Percentiles rank a stretch among this genome's conserved stretches.
Evolutionary conservation across 2,113 vertebrate genomes (phyloP).

Genomic region (Oreocharis arfaki): DNA sequence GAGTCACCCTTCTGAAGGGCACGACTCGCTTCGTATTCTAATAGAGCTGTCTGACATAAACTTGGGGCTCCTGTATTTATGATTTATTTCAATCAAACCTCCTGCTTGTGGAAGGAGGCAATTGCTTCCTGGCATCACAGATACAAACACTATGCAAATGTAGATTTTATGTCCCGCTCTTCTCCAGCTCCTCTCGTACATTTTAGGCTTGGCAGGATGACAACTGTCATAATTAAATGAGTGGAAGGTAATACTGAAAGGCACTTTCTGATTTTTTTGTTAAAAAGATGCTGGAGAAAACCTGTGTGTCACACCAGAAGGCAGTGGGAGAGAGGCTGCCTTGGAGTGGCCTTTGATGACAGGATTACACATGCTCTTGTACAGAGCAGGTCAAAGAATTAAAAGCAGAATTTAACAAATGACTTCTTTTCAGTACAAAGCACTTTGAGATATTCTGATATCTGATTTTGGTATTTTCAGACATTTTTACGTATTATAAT

Average conservation of each 20-base stretch:
- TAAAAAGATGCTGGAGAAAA: background rate
- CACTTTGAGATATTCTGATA: background rate
- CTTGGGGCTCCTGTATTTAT: background rate
- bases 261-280: background rate
- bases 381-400: background rate
- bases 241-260: background rate
- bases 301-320: background rate
- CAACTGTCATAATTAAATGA: constrained; percentile 8
- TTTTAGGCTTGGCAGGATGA: constrained; percentile 16
- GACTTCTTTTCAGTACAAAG: background rate
- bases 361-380: background rate
- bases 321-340: background rate
- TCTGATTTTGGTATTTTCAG: background rate
- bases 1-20: constrained; percentile 40
- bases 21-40: constrained; percentile 24
- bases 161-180: constrained; percentile 4
- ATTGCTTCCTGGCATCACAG: background rate
- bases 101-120: constrained; percentile 9
- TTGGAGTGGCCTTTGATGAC: background rate
- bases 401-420: constrained; percentile 16
- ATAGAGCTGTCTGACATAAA: constrained; percentile 19
- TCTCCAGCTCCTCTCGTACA: background rate
- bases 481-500: background rate
- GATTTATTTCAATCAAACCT: constrained; percentile 39
- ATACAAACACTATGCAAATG: constrained; percentile 32